These are phyloP conservation scores for Tetramorium parvispinum DNA, from an alignment of 1,140 invertebrate species.

Conservation along the genomic window DNA sequence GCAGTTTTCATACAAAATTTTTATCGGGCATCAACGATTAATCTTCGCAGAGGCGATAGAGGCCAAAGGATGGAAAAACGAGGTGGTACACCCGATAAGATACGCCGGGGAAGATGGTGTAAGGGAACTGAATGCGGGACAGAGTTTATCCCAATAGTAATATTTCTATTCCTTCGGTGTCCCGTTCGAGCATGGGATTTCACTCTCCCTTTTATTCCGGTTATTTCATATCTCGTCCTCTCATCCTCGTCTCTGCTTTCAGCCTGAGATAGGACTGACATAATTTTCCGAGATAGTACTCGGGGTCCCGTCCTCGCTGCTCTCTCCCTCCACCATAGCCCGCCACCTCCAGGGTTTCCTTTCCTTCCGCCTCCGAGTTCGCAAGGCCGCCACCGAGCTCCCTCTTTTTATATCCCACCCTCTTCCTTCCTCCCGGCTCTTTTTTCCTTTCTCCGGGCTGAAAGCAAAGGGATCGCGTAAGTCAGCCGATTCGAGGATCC, in stretches of 20 bases:
- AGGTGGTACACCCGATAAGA: constrained; percentile 57
- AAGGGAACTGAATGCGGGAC: constrained; percentile 14
- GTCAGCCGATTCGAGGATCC: constrained; percentile 73
- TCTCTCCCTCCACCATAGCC: neutral
- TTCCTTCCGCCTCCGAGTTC: constrained; percentile 61
- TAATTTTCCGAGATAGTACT: constrained; percentile 81
- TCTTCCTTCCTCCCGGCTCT: constrained; percentile 38
- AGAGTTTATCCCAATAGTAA: constrained; percentile 69
- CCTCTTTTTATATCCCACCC: constrained; percentile 50
- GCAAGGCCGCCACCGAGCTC: constrained; percentile 20
- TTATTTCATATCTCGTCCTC: constrained; percentile 75
- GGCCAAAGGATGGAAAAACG: constrained; percentile 30
- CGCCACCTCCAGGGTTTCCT: constrained; percentile 34
- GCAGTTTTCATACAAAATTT: constrained; percentile 44
- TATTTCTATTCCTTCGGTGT: constrained; percentile 74
- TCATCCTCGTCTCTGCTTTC: constrained; percentile 76
- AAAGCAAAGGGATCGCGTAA: constrained; percentile 73
- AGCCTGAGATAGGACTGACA: constrained; percentile 78
- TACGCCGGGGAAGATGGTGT: neutral
- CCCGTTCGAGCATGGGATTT: constrained; percentile 69
- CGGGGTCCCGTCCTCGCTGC: neutral
- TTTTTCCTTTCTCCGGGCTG: constrained; percentile 44
- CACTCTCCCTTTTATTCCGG: constrained; percentile 76
- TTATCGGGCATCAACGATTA: constrained; percentile 61
- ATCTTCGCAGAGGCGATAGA: constrained; percentile 12